Percentiles rank a stretch among this genome's conserved stretches.
phyloP scores from a whole-genome alignment of 2,113 vertebrate species.

The Thamnophis sirtalis region DNA sequence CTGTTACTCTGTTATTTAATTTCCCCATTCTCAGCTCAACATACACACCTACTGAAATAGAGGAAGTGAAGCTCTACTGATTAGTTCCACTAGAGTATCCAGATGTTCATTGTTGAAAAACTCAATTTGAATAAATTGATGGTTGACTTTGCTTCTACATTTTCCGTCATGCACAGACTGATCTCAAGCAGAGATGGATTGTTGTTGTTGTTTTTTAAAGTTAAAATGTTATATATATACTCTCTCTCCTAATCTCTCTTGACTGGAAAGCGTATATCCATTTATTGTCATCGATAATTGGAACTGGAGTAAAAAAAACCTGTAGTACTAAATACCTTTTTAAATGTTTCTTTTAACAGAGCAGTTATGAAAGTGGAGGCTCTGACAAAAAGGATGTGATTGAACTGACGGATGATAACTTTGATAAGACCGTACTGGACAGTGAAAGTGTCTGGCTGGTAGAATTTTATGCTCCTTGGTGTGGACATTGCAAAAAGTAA shows the following conservation, averaged over 20 bases:
- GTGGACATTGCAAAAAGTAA: constrained; percentile 98
- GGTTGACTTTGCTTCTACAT: background rate
- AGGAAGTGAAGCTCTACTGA: background rate
- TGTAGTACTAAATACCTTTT: background rate
- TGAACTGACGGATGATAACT: constrained; percentile 91
- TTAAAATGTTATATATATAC: background rate
- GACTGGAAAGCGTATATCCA: background rate
- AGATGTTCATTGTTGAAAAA: background rate
- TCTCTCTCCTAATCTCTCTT: background rate
- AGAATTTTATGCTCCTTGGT: constrained; percentile 98
- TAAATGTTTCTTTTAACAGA: constrained; percentile 53
- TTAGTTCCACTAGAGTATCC: background rate
- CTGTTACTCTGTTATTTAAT: background rate
- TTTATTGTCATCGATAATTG: background rate
- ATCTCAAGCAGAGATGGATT: background rate
- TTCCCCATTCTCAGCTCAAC: background rate
- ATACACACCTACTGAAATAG: background rate
- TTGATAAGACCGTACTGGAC: constrained; percentile 81
- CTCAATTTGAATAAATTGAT: background rate
- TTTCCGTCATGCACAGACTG: background rate
- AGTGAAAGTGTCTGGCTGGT: constrained; percentile 89
- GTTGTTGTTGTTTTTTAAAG: background rate
- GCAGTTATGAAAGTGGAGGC: constrained; percentile 63
- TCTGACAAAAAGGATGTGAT: constrained; percentile 84
- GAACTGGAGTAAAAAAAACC: background rate